Percentiles rank a stretch among this genome's conserved stretches.
Conservation (phyloP, 2,888 invertebrate genomes). For the Sycophila texana region DNA sequence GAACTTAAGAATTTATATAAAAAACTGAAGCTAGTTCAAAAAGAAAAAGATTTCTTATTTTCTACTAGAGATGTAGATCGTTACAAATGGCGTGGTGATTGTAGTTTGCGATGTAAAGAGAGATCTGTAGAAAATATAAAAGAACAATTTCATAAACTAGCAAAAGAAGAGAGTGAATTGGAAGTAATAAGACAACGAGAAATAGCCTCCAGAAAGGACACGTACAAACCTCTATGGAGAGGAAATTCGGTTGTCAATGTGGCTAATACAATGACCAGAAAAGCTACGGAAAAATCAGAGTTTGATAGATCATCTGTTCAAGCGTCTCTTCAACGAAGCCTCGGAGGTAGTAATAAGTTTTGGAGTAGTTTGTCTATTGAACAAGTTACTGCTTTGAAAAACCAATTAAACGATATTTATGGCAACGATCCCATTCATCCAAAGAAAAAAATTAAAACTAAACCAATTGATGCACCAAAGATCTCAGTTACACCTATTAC, state of each 20-base stretch:
- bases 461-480: not conserved
- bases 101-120: conserved; percentile 87
- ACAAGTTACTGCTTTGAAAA: conserved; percentile 87
- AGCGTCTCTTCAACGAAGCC: conserved; percentile 76
- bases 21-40: conserved; percentile 87
- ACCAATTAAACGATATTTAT: conserved; percentile 89
- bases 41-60: conserved; percentile 89
- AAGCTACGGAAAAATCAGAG: conserved; percentile 76
- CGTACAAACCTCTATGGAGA: conserved; percentile 89
- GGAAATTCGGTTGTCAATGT: conserved; percentile 89
- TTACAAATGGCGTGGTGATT: conserved; percentile 85
- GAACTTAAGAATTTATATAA: conserved; percentile 87
- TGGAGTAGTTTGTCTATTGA: conserved; percentile 91
- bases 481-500: not conserved
- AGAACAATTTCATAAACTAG: conserved; percentile 84
- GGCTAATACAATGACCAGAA: conserved; percentile 83
- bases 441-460: conserved; percentile 57
- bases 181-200: conserved; percentile 76
- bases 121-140: conserved; percentile 92
- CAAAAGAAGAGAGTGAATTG: conserved; percentile 76
- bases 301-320: conserved; percentile 74
- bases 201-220: conserved; percentile 79
- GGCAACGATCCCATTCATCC: conserved; percentile 77
- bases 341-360: conserved; percentile 84
- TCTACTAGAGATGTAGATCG: conserved; percentile 85